phyloP scores from a whole-genome alignment of 2,113 vertebrate species.

The Mionectes macconnelli region DNA sequence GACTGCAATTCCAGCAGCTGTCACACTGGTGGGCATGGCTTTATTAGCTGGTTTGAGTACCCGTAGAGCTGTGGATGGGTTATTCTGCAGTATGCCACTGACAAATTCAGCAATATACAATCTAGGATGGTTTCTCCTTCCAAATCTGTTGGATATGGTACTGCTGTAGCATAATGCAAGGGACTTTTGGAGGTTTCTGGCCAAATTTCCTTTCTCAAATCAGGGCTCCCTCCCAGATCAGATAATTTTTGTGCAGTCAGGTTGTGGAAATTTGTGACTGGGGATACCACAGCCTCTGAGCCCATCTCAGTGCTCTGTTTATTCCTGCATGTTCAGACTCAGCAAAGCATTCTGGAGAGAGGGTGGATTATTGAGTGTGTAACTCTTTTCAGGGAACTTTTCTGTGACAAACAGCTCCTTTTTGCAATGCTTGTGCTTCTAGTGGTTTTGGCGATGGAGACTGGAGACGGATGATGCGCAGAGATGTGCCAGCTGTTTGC shows the following conservation, averaged over 20 bases:
- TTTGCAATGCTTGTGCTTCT: not conserved
- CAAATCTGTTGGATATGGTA: not conserved
- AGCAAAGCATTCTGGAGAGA: not conserved
- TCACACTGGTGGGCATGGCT: not conserved
- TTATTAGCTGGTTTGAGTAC: not conserved
- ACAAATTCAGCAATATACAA: not conserved
- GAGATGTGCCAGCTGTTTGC: not conserved
- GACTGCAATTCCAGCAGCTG: not conserved
- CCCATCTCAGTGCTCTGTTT: not conserved
- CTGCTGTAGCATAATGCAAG: rapidly evolving
- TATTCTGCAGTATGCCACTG: not conserved
- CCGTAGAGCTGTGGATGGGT: not conserved
- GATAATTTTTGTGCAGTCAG: not conserved
- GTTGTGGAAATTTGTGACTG: not conserved
- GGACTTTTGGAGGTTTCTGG: not conserved
- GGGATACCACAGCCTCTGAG: not conserved
- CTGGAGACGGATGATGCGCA: rapidly evolving
- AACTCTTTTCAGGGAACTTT: not conserved
- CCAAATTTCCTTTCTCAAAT: not conserved
- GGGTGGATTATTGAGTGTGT: not conserved
- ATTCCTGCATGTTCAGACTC: not conserved
- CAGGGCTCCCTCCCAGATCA: not conserved
- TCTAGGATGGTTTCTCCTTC: not conserved
- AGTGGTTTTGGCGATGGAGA: not conserved
- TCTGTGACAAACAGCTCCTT: not conserved